These are phyloP conservation scores for Amia ocellicauda DNA, from an alignment of 2,113 vertebrate species.

Conservation along the genomic window DNA sequence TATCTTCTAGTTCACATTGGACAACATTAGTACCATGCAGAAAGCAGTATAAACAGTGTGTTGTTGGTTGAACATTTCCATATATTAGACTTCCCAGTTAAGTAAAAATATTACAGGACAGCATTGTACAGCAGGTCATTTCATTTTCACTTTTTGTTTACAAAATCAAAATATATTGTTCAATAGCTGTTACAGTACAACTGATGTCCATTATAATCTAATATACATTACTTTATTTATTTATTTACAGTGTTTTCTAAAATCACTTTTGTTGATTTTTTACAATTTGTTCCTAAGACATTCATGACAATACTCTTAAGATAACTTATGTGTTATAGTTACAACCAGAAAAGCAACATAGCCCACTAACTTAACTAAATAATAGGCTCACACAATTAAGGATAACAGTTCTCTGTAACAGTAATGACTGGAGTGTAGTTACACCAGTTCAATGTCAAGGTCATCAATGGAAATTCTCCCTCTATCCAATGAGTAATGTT, in stretches of 20 bases:
- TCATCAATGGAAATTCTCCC: too few species aligned
- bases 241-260: neutral
- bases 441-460: neutral
- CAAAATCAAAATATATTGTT: slow-evolving; percentile 9
- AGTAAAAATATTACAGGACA: slow-evolving; percentile 8
- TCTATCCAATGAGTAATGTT: too few species aligned
- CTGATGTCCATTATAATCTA: neutral
- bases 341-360: neutral
- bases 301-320: neutral
- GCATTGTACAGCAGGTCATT: slow-evolving; percentile 1
- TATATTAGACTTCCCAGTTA: slow-evolving; percentile 4
- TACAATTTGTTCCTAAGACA: too few species aligned
- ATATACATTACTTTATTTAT: neutral
- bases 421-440: neutral
- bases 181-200: neutral
- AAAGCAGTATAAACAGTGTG: neutral
- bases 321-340: neutral
- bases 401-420: neutral
- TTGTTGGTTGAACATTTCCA: too few species aligned
- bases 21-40: slow-evolving; percentile 1
- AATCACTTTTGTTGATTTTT: neutral
- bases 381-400: neutral
- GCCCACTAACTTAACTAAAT: neutral
- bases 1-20: neutral
- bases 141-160: slow-evolving; percentile 10